Evolutionary conservation across 1,140 invertebrate species (phyloP), one percentile per base, ranked within the genome.

Genomic region (Mizuhopecten yessoensis): DNA sequence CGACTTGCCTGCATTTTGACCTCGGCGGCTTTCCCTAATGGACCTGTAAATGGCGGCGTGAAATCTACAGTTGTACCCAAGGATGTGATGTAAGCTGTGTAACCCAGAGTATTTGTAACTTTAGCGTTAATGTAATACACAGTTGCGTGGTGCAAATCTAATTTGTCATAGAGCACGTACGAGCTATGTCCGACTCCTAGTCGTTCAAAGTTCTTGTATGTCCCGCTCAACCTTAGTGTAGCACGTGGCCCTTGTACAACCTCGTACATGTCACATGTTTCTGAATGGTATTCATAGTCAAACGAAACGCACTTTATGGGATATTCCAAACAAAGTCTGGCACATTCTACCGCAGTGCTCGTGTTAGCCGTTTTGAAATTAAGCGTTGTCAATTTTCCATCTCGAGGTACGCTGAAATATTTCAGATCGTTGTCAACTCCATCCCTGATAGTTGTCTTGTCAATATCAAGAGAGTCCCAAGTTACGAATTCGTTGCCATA

Each of bases 191-290:
- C 90, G 33, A 90, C 86, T 23, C 92, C 93, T 0, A 94, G 92
- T 86, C 92, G 86, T 90, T 94, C 94, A 89, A 90, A 94, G 34
- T 93, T 89, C 36, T 94, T 87, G 57, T 90, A 94, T n/a, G 90
- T 88, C 13, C 91, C 93, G 39, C 91, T 92, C 0, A 91, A 34
- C 42, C 87, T 88, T 34, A 93, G 86, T 49, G 92, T 75, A 86
- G 90, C 90, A 34, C 87, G 88, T 15, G 92, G 89, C 1, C 93
- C 94, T 42, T 94, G 91, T 20, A 92, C 75, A 23, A 91, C 88
- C 33, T 88, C 86, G 15, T 93, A 90, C 3, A 93, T 39, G 86
- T 93, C 93, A 88, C 93, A 93, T 10, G 90, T 90, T 36, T 91
- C 91, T 17, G 92, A 91, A 34, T 93, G 89, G 36, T 88, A 90